Evolutionary conservation across 2,113 vertebrate species (phyloP), one percentile per base, ranked within the genome.

Genomic region (Coturnix japonica): DNA sequence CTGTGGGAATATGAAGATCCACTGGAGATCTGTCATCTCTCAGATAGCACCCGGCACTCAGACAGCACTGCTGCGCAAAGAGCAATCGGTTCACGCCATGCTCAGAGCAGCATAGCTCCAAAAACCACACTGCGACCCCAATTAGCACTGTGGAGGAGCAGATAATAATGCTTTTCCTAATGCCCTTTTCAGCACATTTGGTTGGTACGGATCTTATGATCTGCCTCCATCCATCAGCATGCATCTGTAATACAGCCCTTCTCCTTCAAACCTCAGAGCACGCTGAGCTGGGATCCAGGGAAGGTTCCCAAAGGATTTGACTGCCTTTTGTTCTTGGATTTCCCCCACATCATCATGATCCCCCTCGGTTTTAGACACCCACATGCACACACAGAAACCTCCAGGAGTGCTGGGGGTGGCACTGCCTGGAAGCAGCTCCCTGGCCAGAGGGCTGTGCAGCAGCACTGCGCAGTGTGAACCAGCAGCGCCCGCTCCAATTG

Each of bases 11-110:
- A 46, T 77, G 59, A 41, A 85, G n/a, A 41, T 9, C 56, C 31
- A 69, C 39, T 28, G 31, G 59, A 39, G 51, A 21, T 70, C 63
- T 14, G 6, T 47, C 11, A 11, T 7, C 49, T 53, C 26, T 0
- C 10, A 0, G 3, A 39, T 44, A 73, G 16, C 6, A 6, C 35
- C 16, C 1, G 0, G 35, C 67, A 21, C 41, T 30, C 23, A 1
- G 35, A 13, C 28, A 9, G 1, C 16, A 12, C 15, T 2, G 7
- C 65, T 22, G 2, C 0, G 0, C 13, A 43, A 23, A 51, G 56
- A 74, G 75, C 71, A 21, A 2, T 5, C 1, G 2, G 49, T 7
- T 66, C 0, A 0, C 2, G 4, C 5, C 0, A 1, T 39, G 8
- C 17, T 31, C 43, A 8, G 1, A 31, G 56, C 31, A 20, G 21